Evolutionary conservation across 92 coral and sea anemone species (phyloP).

Genomic region (Meandrina meandrites): DNA sequence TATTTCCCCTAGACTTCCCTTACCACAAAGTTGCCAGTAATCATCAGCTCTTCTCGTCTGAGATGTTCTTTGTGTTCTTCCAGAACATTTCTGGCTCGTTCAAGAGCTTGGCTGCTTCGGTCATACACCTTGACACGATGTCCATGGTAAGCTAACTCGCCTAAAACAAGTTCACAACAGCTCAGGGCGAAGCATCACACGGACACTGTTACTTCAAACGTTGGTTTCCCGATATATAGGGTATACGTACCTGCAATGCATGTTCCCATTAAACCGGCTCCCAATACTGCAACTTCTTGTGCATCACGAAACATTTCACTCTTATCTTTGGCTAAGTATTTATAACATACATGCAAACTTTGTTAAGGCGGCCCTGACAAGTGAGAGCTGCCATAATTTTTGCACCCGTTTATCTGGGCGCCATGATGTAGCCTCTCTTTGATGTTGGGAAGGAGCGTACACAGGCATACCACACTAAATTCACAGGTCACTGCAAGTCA

Average conservation of each 20-base stretch:
- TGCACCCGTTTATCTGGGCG: neutral
- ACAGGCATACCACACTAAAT: too few species aligned
- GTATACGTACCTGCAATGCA: constrained; percentile 55
- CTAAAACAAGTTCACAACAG: neutral
- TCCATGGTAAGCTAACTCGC: constrained; percentile 45
- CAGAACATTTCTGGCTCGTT: constrained; percentile 14
- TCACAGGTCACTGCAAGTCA: too few species aligned
- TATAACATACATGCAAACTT: neutral
- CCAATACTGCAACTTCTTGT: constrained; percentile 29
- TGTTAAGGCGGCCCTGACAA: neutral
- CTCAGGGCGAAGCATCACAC: too few species aligned
- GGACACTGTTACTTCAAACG: too few species aligned
- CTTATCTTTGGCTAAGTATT: neutral
- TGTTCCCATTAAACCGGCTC: constrained; percentile 52
- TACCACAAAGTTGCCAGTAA: constrained; percentile 34
- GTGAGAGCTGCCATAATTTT: neutral
- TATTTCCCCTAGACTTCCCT: too few species aligned
- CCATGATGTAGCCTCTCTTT: neutral
- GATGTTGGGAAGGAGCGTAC: neutral
- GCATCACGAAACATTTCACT: neutral
- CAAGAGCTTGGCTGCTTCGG: constrained; percentile 32
- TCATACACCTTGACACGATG: constrained; percentile 49
- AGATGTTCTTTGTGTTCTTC: constrained; percentile 40
- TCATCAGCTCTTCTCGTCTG: constrained; percentile 31
- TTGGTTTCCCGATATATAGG: too few species aligned